Percentiles rank a stretch among this genome's conserved stretches.
These are phyloP conservation scores for Agapornis canus DNA, from an alignment of 2,797 vertebrate genomes.

Conservation along the genomic window DNA sequence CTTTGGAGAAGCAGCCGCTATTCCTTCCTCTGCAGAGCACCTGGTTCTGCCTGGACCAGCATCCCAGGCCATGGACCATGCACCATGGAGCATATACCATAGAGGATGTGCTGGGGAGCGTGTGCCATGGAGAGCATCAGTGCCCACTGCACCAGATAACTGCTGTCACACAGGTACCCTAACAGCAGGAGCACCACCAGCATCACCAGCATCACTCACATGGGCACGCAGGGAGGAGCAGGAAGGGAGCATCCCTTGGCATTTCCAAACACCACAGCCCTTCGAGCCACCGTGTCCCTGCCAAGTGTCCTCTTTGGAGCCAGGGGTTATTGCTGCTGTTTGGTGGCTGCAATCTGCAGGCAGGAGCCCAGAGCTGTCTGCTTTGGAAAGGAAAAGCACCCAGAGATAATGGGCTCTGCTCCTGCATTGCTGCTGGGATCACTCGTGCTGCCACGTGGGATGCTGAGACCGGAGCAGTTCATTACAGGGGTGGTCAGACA, in stretches of 20 bases:
- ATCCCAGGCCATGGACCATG: fast-evolving
- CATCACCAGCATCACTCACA: neutral
- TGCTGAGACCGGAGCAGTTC: neutral
- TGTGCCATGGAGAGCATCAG: fast-evolving
- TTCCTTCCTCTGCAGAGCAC: neutral
- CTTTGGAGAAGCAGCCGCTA: neutral
- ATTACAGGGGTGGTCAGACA: fast-evolving
- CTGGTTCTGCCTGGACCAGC: fast-evolving
- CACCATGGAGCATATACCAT: fast-evolving
- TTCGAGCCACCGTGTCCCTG: neutral
- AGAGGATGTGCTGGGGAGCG: neutral
- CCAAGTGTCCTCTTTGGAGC: neutral
- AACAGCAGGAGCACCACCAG: neutral
- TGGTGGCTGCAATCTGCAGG: neutral
- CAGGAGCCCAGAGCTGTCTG: neutral
- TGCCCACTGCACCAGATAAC: fast-evolving
- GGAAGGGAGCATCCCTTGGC: neutral
- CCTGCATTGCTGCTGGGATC: neutral
- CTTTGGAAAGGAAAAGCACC: fast-evolving
- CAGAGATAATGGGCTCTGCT: neutral
- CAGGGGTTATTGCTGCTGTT: neutral
- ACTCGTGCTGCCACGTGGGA: neutral
- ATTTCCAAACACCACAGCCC: neutral
- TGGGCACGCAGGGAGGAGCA: fast-evolving
- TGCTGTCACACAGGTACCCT: neutral